These are phyloP conservation scores for Amazona guildingii DNA, from an alignment of 2,113 vertebrate species.

Conservation along the genomic window DNA sequence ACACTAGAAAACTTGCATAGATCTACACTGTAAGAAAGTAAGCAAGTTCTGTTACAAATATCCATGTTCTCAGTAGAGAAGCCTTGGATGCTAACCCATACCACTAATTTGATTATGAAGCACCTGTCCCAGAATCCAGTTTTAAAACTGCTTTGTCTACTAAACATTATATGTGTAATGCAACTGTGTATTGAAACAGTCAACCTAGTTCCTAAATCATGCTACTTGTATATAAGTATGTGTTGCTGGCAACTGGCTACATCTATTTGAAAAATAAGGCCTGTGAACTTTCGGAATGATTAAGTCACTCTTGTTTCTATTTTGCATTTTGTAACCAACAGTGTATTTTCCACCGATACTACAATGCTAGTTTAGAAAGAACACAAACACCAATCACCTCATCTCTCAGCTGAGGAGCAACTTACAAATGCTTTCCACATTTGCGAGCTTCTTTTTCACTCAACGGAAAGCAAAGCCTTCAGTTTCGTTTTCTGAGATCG, in stretches of 20 bases:
- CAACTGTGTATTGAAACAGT: neutral
- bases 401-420: neutral
- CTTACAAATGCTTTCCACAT: neutral
- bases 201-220: neutral
- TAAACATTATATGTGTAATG: neutral
- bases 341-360: neutral
- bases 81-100: neutral
- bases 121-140: neutral
- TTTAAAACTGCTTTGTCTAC: neutral
- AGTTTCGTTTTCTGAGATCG: fast-evolving
- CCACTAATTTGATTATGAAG: neutral
- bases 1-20: neutral
- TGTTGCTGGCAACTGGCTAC: fast-evolving
- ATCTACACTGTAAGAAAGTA: neutral
- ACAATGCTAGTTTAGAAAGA: neutral
- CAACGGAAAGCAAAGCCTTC: neutral
- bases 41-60: neutral
- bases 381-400: neutral
- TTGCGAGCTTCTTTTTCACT: neutral
- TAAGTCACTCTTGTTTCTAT: neutral
- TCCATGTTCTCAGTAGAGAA: neutral
- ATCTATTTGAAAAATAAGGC: neutral
- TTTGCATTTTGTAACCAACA: neutral
- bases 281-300: neutral
- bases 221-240: neutral